Evolutionary conservation across 2,113 vertebrate genomes (phyloP), one percentile per base, ranked within the genome.

Genomic region (Sorex araneus): DNA sequence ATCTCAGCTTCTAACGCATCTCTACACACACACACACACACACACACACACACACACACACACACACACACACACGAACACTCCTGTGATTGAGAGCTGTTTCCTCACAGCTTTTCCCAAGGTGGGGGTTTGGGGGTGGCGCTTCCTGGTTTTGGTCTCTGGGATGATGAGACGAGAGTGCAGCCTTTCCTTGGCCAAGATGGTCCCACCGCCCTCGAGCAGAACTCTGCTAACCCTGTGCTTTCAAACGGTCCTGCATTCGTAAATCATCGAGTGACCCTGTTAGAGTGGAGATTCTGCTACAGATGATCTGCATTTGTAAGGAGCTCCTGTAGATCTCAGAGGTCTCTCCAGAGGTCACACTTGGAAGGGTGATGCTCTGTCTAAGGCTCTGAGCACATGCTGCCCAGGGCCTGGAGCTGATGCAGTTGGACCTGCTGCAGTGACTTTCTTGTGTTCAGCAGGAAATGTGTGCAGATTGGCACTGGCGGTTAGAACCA

Each of bases 281-380:
- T 25, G 40, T 94, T 77, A 74, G 78, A 67, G 79, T 77, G 66
- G 78, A 67, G 79, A 57, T 45, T 71, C 36, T 91, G 40, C 40
- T 83, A 43, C 32, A 71, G 64, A 50, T 57, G 57, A 40, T 73
- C 67, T 60, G 21, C 36, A 47, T 77, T 69, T 69, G 34, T 60
- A 67, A 84, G 60, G 13, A 73, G 36, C 19, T 80, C 8, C 28
- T 71, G 63, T 54, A 84, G 19, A 40, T 40, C 40, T 40, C 40
- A 40, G 3, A 40, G 40, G 40, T 40, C 40, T 40, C 40, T 73
- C 34, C 19, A 9, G 54, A 54, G 54, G 2, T 45, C n/a, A 60
- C 3, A 28, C 5, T 2, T 54, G 8, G 28, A 78, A 6, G 16
- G 57, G 30, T 27, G 43, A n/a, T 2, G 71, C 9, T 70, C 50